These are phyloP conservation scores for Papilio xuthus DNA, from an alignment of 1,140 invertebrate genomes.

Conservation along the genomic window DNA sequence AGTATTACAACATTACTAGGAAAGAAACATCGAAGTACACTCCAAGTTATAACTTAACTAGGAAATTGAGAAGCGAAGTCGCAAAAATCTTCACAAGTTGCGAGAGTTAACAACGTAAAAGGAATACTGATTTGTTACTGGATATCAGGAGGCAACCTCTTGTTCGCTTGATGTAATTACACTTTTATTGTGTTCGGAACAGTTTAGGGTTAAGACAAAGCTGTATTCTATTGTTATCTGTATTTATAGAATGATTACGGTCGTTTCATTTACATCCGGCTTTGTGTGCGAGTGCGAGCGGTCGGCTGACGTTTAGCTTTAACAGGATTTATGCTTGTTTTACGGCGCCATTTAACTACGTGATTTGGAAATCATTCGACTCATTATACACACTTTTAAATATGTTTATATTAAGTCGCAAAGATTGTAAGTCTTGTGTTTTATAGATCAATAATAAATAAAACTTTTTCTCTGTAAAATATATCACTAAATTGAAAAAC, in stretches of 20 bases:
- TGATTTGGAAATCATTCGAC: conserved; percentile 11
- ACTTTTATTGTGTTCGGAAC: conserved; percentile 6
- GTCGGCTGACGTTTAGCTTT: not conserved
- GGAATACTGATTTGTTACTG: not conserved
- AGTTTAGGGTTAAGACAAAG: conserved; percentile 14
- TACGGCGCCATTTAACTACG: conserved; percentile 5
- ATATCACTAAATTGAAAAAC: too few species aligned
- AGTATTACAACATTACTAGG: not conserved
- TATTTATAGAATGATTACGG: not conserved
- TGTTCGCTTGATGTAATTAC: not conserved
- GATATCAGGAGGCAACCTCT: not conserved
- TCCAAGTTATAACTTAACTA: not conserved
- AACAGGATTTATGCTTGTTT: not conserved
- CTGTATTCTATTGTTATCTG: not conserved
- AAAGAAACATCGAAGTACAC: not conserved
- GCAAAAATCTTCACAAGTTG: conserved; percentile 17
- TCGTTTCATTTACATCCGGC: conserved; percentile 4
- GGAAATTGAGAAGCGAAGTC: conserved; percentile 10
- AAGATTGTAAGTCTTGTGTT: not conserved
- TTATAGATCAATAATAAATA: not conserved
- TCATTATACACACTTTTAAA: not conserved
- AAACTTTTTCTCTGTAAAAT: too few species aligned
- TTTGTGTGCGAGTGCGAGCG: not conserved
- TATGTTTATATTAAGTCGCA: too few species aligned
- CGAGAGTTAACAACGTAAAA: not conserved